phyloP scores from a whole-genome alignment of 2,113 vertebrate species.

The Cephalopholis sonnerati region DNA sequence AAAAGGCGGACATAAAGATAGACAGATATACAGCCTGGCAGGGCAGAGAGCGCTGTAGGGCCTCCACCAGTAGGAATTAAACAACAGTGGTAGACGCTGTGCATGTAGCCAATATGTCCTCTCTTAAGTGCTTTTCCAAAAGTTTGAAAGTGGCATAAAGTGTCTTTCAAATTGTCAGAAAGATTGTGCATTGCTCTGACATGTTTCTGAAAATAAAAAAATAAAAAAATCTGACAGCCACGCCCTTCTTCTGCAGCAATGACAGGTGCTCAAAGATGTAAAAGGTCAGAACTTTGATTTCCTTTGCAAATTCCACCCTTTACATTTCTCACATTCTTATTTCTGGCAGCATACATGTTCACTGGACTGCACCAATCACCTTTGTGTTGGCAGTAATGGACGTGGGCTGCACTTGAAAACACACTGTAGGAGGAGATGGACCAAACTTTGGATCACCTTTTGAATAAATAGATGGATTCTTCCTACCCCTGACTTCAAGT shows the following conservation, averaged over 20 bases:
- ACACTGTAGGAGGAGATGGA: neutral
- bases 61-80: neutral
- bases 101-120: neutral
- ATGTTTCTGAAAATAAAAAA: neutral
- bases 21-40: neutral
- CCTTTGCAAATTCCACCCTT: neutral
- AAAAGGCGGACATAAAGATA: conserved; percentile 19
- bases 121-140: neutral
- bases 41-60: neutral
- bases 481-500: neutral
- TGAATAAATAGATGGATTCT: neutral
- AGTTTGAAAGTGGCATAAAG: conserved; percentile 6
- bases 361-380: neutral
- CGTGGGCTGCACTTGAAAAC: neutral
- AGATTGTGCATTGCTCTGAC: neutral
- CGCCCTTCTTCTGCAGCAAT: neutral
- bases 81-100: neutral
- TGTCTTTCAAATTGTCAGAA: neutral
- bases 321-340: neutral
- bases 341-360: conserved; percentile 7
- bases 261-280: neutral
- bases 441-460: neutral
- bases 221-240: conserved; percentile 11
- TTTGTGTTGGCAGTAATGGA: conserved; percentile 19
- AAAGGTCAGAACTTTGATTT: conserved; percentile 12